These are phyloP conservation scores for Andrena marginata DNA, from an alignment of 2,888 invertebrate species.

Conservation along the genomic window DNA sequence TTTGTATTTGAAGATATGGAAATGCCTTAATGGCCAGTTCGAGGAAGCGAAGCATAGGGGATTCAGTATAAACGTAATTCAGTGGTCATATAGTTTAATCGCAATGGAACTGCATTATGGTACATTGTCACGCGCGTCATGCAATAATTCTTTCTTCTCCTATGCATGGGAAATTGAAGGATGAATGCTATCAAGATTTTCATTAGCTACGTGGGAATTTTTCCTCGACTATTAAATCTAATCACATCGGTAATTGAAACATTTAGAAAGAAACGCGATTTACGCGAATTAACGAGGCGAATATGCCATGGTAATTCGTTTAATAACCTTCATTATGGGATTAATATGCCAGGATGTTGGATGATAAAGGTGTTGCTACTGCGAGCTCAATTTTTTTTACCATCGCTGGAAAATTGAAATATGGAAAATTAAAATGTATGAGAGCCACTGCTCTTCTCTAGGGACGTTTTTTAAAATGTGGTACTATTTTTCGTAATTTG, in stretches of 20 bases:
- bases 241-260: conserved; percentile 31
- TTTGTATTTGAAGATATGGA: conserved; percentile 13
- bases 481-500: no score
- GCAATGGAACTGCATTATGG: background rate
- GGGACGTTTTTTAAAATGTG: no score
- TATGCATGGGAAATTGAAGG: conserved; percentile 10
- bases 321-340: background rate
- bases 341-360: background rate
- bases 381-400: background rate
- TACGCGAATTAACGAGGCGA: conserved; percentile 15
- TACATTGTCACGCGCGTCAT: conserved; percentile 41
- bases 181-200: conserved; percentile 22
- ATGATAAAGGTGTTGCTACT: background rate
- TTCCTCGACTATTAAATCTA: conserved; percentile 3
- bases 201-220: conserved; percentile 27
- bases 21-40: conserved; percentile 22
- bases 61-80: conserved; percentile 12
- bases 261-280: conserved; percentile 29
- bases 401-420: background rate
- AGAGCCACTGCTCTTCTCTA: no score
- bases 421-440: no score
- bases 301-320: conserved; percentile 5
- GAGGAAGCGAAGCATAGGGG: background rate
- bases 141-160: conserved; percentile 9
- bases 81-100: conserved; percentile 14